These are phyloP conservation scores for Larimichthys polyactis DNA, from an alignment of 2,113 vertebrate genomes.

Conservation along the genomic window DNA sequence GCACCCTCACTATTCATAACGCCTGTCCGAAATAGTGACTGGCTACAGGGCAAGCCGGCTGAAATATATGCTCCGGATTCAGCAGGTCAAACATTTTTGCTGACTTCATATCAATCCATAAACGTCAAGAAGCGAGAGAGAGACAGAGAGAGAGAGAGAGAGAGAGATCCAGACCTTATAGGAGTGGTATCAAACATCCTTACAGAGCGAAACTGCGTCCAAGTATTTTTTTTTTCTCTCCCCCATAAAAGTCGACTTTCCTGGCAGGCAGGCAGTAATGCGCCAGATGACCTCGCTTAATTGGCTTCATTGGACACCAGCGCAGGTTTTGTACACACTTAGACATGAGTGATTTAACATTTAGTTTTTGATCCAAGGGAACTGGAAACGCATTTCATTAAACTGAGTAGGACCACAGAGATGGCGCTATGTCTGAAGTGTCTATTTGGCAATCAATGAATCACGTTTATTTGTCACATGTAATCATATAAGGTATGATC, in stretches of 20 bases:
- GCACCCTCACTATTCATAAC: slow-evolving; percentile 59
- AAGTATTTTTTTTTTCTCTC: slow-evolving; percentile 9
- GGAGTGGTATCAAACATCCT: slow-evolving; percentile 54
- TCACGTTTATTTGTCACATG: too few relatives aligned
- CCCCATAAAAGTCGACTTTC: slow-evolving; percentile 17
- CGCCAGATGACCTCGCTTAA: slow-evolving; percentile 74
- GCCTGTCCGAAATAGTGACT: slow-evolving; percentile 42
- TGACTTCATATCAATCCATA: slow-evolving; percentile 47
- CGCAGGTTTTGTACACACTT: slow-evolving; percentile 23
- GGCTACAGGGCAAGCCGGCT: slow-evolving; percentile 50
- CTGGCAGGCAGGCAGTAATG: slow-evolving; percentile 61
- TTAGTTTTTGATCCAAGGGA: slow-evolving; percentile 55
- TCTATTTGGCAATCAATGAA: too few relatives aligned
- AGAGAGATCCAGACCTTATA: slow-evolving; percentile 38
- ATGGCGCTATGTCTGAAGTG: slow-evolving; percentile 6
- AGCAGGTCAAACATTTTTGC: slow-evolving; percentile 55
- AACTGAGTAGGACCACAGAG: background rate
- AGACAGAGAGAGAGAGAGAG: background rate
- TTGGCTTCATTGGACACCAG: slow-evolving; percentile 65
- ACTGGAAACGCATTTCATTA: slow-evolving; percentile 45
- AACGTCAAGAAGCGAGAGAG: slow-evolving; percentile 31
- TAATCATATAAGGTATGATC: too few relatives aligned
- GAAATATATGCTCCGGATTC: slow-evolving; percentile 58
- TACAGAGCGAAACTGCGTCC: slow-evolving; percentile 15
- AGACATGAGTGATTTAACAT: slow-evolving; percentile 36